Evolutionary conservation across 2,888 invertebrate species (phyloP).

Genomic region (Macropis europaea): DNA sequence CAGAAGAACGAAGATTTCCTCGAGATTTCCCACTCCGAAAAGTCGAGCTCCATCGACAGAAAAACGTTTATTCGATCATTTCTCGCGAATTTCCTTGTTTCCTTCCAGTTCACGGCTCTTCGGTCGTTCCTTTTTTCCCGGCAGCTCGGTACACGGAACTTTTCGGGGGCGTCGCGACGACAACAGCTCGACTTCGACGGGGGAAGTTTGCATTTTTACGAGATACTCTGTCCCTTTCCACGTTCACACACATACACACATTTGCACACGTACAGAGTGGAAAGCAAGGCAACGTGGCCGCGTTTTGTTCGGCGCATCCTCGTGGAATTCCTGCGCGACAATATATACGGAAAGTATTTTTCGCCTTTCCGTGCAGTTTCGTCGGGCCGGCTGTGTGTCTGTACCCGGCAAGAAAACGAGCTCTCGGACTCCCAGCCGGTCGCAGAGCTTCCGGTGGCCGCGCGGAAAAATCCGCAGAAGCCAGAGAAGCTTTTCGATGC

Average conservation of each 20-base stretch:
- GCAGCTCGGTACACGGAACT: slow-evolving; percentile 45
- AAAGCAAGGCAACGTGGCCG: slow-evolving; percentile 45
- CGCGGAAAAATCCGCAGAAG: background rate
- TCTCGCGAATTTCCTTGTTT: slow-evolving; percentile 24
- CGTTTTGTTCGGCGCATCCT: slow-evolving; percentile 65
- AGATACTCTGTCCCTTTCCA: slow-evolving; percentile 45
- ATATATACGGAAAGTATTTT: slow-evolving; percentile 75
- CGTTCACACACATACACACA: background rate
- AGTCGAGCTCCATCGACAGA: too few relatives aligned
- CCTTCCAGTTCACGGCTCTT: slow-evolving; percentile 2
- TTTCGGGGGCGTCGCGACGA: slow-evolving; percentile 55
- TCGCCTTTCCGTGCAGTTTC: slow-evolving; percentile 51
- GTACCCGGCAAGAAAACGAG: slow-evolving; percentile 59
- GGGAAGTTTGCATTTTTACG: slow-evolving; percentile 75
- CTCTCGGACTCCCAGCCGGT: slow-evolving; percentile 5
- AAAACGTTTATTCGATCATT: too few relatives aligned
- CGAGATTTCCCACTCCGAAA: too few relatives aligned
- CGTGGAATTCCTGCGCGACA: slow-evolving; percentile 71
- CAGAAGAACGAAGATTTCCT: too few relatives aligned
- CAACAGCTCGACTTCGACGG: slow-evolving; percentile 47
- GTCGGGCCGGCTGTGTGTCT: too few relatives aligned
- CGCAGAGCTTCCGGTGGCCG: background rate
- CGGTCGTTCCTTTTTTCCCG: slow-evolving; percentile 4
- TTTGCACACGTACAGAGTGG: too few relatives aligned
- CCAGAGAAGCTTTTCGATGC: background rate